Percentiles rank a stretch among this genome's conserved stretches.
phyloP scores from a whole-genome alignment of 1,140 invertebrate species.

The Magallana angulata region DNA sequence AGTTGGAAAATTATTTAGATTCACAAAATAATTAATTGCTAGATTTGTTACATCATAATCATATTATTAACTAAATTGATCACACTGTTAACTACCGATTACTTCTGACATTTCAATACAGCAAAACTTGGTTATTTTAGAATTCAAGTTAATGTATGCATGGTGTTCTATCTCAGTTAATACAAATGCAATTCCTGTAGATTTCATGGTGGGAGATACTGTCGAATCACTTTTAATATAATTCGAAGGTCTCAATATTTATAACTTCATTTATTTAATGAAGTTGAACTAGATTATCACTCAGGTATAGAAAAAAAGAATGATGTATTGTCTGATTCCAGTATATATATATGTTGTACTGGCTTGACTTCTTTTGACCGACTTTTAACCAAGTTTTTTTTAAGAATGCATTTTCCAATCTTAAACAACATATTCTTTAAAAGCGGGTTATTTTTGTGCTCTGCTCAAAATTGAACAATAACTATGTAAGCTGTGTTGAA shows the following conservation, averaged over 20 bases:
- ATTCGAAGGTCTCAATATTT: constrained; percentile 1
- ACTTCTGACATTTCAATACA: too few relatives aligned
- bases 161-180: background rate
- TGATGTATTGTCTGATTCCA: background rate
- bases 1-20: too few relatives aligned
- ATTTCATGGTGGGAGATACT: background rate
- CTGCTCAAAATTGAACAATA: too few relatives aligned
- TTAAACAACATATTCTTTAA: too few relatives aligned
- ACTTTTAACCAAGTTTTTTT: background rate
- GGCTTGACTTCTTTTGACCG: background rate
- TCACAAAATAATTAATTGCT: too few relatives aligned
- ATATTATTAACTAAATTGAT: too few relatives aligned
- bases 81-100: too few relatives aligned
- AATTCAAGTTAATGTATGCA: constrained; percentile 22
- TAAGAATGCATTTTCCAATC: too few relatives aligned
- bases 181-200: background rate
- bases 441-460: too few relatives aligned
- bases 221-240: constrained; percentile 8
- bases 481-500: too few relatives aligned
- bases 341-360: background rate
- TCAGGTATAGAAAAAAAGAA: background rate
- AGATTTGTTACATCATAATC: too few relatives aligned
- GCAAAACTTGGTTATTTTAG: too few relatives aligned
- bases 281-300: constrained; percentile 12
- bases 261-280: constrained; percentile 20